Percentiles rank a stretch among this genome's conserved stretches.
Conservation (phyloP, 1,140 invertebrate genomes). For the Pemphigus obesinymphae region DNA sequence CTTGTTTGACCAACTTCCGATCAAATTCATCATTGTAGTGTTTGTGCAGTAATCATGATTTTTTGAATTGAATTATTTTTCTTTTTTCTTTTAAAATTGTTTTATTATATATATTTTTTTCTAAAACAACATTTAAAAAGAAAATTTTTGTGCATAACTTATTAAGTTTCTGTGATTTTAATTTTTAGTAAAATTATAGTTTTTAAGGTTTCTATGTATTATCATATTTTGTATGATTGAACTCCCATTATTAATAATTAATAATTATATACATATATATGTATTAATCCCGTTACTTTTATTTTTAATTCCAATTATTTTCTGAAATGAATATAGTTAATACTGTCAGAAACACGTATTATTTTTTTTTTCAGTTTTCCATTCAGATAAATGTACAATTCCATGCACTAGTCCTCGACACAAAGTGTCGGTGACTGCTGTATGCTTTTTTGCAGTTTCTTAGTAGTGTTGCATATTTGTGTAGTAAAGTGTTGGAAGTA, state of each 20-base stretch:
- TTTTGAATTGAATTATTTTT: constrained; percentile 29
- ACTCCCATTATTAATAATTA: constrained; percentile 21
- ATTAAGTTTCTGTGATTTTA: constrained; percentile 41
- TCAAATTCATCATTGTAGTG: constrained; percentile 31
- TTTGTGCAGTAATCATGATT: constrained; percentile 39
- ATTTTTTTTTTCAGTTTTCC: neutral
- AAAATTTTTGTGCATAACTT: constrained; percentile 27
- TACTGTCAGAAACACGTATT: neutral
- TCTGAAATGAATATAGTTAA: neutral
- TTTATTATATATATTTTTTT: constrained; percentile 13
- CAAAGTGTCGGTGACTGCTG: neutral
- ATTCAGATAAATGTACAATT: no score
- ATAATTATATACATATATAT: constrained; percentile 3
- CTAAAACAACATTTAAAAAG: constrained; percentile 26
- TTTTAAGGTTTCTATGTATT: constrained; percentile 18
- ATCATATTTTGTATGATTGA: constrained; percentile 7
- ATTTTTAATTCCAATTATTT: constrained; percentile 3
- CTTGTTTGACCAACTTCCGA: constrained; percentile 19
- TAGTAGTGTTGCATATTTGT: no score
- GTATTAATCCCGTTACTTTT: neutral
- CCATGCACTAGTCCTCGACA: no score
- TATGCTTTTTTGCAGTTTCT: no score
- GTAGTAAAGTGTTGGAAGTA: no score
- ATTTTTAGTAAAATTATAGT: constrained; percentile 41
- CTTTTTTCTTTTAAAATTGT: constrained; percentile 19